Conservation (phyloP, 2,797 vertebrate genomes). For the Podarcis siculus region DNA sequence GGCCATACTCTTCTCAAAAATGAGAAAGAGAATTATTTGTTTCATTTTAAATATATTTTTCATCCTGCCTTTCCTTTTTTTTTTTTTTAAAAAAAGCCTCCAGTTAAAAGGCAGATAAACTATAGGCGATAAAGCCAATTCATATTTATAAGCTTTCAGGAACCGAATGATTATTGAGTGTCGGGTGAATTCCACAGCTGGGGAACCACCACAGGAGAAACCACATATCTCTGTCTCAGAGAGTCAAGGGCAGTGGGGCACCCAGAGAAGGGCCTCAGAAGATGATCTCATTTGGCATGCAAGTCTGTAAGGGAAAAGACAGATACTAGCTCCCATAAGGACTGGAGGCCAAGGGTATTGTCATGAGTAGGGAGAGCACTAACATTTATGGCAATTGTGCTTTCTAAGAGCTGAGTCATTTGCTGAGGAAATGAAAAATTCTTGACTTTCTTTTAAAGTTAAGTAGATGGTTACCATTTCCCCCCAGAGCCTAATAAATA, state of each 20-base stretch:
- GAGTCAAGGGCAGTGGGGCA: background rate
- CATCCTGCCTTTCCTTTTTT: background rate
- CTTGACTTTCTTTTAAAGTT: conserved; percentile 50
- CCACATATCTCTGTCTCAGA: background rate
- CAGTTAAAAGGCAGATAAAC: background rate
- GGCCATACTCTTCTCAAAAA: background rate
- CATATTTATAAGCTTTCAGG: background rate
- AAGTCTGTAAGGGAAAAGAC: background rate
- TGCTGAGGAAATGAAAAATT: conserved; percentile 41
- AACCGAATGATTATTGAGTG: background rate
- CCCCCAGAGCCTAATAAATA: conserved; percentile 53
- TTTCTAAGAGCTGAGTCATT: conserved; percentile 64
- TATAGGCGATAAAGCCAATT: background rate
- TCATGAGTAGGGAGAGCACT: background rate
- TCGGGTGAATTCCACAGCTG: background rate
- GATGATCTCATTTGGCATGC: background rate
- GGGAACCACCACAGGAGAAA: background rate
- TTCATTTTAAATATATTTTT: background rate
- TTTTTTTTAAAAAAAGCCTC: background rate
- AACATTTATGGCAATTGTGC: conserved; percentile 11
- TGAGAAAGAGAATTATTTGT: background rate
- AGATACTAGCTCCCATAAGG: background rate
- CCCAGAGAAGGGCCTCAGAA: background rate
- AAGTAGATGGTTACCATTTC: conserved; percentile 42
- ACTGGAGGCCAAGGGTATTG: background rate